A percentile compares a stretch with the other conserved stretches of the same genome.
phyloP scores from a whole-genome alignment of 2,113 vertebrate genomes.

The Strix aluco region DNA sequence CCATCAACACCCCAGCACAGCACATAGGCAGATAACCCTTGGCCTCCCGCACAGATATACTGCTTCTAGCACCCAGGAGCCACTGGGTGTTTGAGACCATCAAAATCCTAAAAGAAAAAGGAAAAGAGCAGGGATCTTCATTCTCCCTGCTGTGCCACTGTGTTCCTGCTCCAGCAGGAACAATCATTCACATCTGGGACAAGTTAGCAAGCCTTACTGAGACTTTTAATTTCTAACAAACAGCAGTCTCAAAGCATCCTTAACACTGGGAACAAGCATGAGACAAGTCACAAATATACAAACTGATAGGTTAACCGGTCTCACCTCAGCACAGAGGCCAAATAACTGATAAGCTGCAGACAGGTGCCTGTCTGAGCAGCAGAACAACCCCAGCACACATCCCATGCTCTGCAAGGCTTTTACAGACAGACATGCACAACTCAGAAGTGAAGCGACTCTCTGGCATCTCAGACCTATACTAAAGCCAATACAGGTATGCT shows the following conservation, averaged over 20 bases:
- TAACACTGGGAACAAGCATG: background rate
- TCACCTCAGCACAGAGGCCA: background rate
- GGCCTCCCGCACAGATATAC: background rate
- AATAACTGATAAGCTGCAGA: background rate
- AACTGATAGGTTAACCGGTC: background rate
- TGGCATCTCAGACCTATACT: background rate
- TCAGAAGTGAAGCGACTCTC: accelerated
- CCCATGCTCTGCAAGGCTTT: background rate
- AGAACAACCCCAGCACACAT: background rate
- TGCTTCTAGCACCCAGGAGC: background rate
- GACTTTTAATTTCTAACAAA: background rate
- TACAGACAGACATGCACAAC: background rate
- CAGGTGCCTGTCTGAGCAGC: background rate
- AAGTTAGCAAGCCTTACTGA: background rate
- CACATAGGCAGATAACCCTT: background rate
- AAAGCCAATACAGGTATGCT: background rate
- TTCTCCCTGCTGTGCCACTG: background rate
- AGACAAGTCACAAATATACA: background rate
- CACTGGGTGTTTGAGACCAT: background rate
- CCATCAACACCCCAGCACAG: background rate
- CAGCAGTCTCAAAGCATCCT: background rate
- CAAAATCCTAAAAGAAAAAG: background rate
- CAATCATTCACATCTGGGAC: background rate
- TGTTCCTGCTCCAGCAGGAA: background rate
- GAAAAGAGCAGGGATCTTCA: background rate